These are phyloP conservation scores for Congeria kusceri DNA, from an alignment of 2,888 invertebrate genomes.

Conservation along the genomic window DNA sequence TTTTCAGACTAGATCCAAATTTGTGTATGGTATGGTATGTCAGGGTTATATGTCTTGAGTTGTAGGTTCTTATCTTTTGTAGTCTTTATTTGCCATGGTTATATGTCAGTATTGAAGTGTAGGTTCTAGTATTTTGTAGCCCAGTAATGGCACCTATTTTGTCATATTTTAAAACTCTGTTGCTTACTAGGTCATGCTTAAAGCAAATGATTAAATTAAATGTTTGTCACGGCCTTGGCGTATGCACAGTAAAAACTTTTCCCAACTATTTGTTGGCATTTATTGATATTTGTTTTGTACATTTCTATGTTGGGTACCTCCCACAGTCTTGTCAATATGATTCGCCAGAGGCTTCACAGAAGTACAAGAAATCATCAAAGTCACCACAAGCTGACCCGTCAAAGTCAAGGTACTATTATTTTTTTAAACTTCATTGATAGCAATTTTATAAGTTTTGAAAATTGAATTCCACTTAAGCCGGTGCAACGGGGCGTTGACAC, in stretches of 20 bases:
- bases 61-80: conserved; percentile 21
- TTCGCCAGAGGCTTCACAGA: conserved; percentile 11
- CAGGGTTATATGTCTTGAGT: conserved; percentile 17
- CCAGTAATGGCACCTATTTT: conserved; percentile 24
- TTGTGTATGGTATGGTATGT: conserved; percentile 12
- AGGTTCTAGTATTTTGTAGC: conserved; percentile 28
- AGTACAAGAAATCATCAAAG: conserved; percentile 16
- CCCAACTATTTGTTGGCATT: conserved; percentile 6
- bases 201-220: background rate
- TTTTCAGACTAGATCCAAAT: conserved; percentile 14
- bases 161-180: conserved; percentile 15
- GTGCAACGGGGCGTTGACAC: too few relatives aligned
- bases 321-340: conserved; percentile 9
- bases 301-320: conserved; percentile 23
- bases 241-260: conserved; percentile 10
- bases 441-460: too few relatives aligned
- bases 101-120: conserved; percentile 29
- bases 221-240: conserved; percentile 3
- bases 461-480: too few relatives aligned
- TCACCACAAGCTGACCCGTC: conserved; percentile 28
- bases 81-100: conserved; percentile 27
- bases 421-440: too few relatives aligned
- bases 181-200: conserved; percentile 15
- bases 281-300: conserved; percentile 22
- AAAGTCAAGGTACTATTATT: conserved; percentile 22